Conservation (phyloP, 2,888 invertebrate species). For the Drosophila pegasa region DNA sequence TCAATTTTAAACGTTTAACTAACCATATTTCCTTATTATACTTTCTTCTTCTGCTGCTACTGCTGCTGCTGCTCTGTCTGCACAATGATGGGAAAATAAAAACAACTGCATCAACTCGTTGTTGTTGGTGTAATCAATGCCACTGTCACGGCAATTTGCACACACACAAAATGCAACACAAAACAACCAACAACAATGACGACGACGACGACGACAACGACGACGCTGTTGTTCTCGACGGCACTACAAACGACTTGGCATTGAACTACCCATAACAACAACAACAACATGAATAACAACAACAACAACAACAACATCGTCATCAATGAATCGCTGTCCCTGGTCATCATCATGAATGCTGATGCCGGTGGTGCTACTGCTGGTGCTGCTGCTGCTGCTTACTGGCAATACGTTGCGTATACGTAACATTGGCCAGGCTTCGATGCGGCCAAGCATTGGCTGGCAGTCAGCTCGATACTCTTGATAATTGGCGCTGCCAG, state of each 20-base stretch:
- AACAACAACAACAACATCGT: slow-evolving; percentile 32
- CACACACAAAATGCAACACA: slow-evolving; percentile 79
- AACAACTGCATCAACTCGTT: slow-evolving; percentile 14
- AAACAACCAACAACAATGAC: slow-evolving; percentile 49
- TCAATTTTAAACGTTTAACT: slow-evolving; percentile 76
- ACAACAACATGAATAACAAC: slow-evolving; percentile 57
- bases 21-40: slow-evolving; percentile 78
- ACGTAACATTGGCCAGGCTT: slow-evolving; percentile 84
- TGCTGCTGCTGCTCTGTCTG: slow-evolving; percentile 6
- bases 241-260: slow-evolving; percentile 70
- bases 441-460: slow-evolving; percentile 89
- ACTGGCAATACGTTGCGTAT: slow-evolving; percentile 54
- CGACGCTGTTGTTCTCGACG: slow-evolving; percentile 26
- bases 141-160: slow-evolving; percentile 80
- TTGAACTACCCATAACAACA: slow-evolving; percentile 76
- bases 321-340: slow-evolving; percentile 50
- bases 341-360: slow-evolving; percentile 70
- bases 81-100: slow-evolving; percentile 33
- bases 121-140: slow-evolving; percentile 75
- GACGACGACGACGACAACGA: background rate
- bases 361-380: slow-evolving; percentile 30
- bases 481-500: slow-evolving; percentile 92
- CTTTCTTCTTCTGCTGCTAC: slow-evolving; percentile 37
- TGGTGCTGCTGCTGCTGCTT: background rate
- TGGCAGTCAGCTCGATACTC: slow-evolving; percentile 90